phyloP scores from a whole-genome alignment of 64 coral and sea anemone genomes.

The Stichodactyla helianthus region DNA sequence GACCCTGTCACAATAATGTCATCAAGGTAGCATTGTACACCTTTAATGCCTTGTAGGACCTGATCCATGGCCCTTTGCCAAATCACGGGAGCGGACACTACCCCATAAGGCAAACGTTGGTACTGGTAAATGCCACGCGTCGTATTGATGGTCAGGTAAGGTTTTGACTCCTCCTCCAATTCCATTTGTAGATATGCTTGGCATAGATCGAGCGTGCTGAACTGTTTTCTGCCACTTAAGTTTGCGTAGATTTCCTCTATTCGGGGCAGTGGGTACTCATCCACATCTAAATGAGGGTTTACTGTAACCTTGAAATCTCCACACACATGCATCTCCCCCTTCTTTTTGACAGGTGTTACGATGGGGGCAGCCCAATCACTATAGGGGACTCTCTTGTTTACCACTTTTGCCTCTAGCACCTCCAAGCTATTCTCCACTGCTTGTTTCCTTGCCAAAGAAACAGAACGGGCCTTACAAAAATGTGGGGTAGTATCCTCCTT shows the following conservation, averaged over 20 bases:
- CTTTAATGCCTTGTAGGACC: not conserved
- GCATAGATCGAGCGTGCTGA: not conserved
- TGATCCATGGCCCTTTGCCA: slow-evolving; percentile 9
- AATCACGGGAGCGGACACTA: slow-evolving; percentile 22
- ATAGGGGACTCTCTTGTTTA: slow-evolving; percentile 2
- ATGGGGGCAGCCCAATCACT: slow-evolving; percentile 37
- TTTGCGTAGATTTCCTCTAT: not conserved
- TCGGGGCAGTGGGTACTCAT: slow-evolving; percentile 16
- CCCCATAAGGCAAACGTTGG: slow-evolving; percentile 22
- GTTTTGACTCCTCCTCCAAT: not conserved
- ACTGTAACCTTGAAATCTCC: slow-evolving; percentile 36
- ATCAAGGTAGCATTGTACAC: not conserved
- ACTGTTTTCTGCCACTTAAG: slow-evolving; percentile 7
- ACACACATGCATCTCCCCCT: slow-evolving; percentile 7
- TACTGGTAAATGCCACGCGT: slow-evolving; percentile 10
- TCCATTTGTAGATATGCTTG: slow-evolving; percentile 42
- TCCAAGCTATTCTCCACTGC: not conserved
- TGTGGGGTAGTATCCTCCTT: slow-evolving; percentile 11
- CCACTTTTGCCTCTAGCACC: slow-evolving; percentile 6
- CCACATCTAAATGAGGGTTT: slow-evolving; percentile 16
- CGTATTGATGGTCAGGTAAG: slow-evolving; percentile 18
- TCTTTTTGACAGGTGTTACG: slow-evolving; percentile 30
- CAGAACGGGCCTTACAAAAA: slow-evolving; percentile 22
- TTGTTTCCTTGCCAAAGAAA: slow-evolving; percentile 27
- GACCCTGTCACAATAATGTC: slow-evolving; percentile 1